Evolutionary conservation across 2,113 vertebrate genomes (phyloP), one percentile per base, ranked within the genome.

Genomic region (Mungos mungo): DNA sequence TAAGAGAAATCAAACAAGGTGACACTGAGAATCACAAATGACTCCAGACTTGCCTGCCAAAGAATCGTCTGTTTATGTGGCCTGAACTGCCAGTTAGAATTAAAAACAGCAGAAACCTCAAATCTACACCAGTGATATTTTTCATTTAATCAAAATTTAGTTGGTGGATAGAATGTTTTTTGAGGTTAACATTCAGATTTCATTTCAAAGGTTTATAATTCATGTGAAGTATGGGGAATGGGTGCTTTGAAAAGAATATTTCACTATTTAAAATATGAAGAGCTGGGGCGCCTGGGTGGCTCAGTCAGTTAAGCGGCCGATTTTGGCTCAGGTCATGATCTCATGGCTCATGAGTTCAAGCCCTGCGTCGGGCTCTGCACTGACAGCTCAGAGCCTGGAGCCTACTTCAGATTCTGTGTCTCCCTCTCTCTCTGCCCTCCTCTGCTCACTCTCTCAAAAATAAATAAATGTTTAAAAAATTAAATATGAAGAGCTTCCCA

Each of bases 121-220:
- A 66, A 94, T 35, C 74, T 13, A 82, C 31, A 91, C 35, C 77
- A 93, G 38, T 84, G 81, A 82, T 38, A 84, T 80, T 85, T 79
- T 94, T 80, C 84, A 95, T 84, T 88, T 71, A 68, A 94, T 84
- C 21, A 90, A 90, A 50, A 88, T 84, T 95, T 95, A 94, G 68
- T 95, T 88, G 76, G 81, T 50, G n/a, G 35, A 41, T 83, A 90
- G 83, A 87, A 80, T 45, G 3, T 52, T 41, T 96, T 96, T 88
- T 57, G n/a, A 92, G 38, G 45, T 74, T 96, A 95, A 79, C 33
- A 86, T 90, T 85, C 85, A 79, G 84, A 79, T 45, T 87, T 79
- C n/a, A 82, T 82, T 97, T 96, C 60, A 96, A 92, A 72, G 69
- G 19, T 71, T 93, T 96, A 52, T 84, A 85, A 90, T 95, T 90